phyloP scores from a whole-genome alignment of 2,113 vertebrate species.

The Pan troglodytes region NHGRI_mPanTro3-v2.1_pri NC_072415.2:32633501-32634000 shows the following conservation, averaged over 20 bases:
- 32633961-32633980: background rate
- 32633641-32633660: background rate
- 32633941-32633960: background rate
- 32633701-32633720: slow-evolving; percentile 27
- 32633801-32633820: background rate
- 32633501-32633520: background rate
- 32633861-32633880: background rate
- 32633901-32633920: background rate
- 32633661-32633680: background rate
- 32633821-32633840: background rate
- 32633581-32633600: background rate
- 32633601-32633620: background rate
- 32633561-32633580: background rate
- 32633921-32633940: background rate
- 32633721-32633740: background rate
- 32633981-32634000: background rate
- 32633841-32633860: background rate
- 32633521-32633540: background rate
- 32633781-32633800: background rate
- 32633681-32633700: background rate
- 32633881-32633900: background rate
- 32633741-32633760: background rate
- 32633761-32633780: background rate
- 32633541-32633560: background rate
- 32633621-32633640: background rate